Base-by-base conservation (phyloP, 2,888 invertebrate genomes). In the Caenorhabditis sp. region DNA sequence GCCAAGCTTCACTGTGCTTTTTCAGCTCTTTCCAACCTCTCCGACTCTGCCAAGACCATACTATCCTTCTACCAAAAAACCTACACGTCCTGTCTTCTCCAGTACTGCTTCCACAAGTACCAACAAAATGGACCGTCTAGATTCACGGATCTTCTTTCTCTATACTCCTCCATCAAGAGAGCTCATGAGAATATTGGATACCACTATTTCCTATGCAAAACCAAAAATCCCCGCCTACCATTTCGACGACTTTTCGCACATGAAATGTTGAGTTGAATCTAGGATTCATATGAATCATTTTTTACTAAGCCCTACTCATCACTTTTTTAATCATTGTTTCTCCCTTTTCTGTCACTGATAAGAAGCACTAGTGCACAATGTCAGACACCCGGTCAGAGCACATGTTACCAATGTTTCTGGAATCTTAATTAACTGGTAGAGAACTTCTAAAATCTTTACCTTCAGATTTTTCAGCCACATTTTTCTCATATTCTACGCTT, bases 101-200 rank as follows among this genome's bases (percentile, higher is more conserved):
- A 66, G 19, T 75, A 75, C 74, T 75, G 74, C 14, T 44, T 41
- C 10, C n/a, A 56, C 0, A 58, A 28, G 12, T 66, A 75, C 24
- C 54, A 75, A 24, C 31, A 26, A 3, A 3, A 1, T 2, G 74
- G 66, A 16, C 74, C 74, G 0, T 31, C 74, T 0, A 28, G 74
- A 47, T 75, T 75, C 74, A 58, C 44, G 0, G 74, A 75, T n/a
- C 24, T 75, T 3, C n/a, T 66, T 0, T 75, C 74, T 0, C 1
- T 75, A 2, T 66, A 28, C 44, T 22, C 54, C 7, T 56, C 58
- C 1, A 44, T 74, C 6, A 12, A 12, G 0, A 38, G 41, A 3
- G 64, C 63, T 14, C 41, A 54, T 16, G 12, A 54, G 8, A 63
- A 74, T 26, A 38, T 73, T 38, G 51, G 49, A 16, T 49, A 63